phyloP scores from a whole-genome alignment of 2,888 invertebrate species.

The Xiphydria camelus region DNA sequence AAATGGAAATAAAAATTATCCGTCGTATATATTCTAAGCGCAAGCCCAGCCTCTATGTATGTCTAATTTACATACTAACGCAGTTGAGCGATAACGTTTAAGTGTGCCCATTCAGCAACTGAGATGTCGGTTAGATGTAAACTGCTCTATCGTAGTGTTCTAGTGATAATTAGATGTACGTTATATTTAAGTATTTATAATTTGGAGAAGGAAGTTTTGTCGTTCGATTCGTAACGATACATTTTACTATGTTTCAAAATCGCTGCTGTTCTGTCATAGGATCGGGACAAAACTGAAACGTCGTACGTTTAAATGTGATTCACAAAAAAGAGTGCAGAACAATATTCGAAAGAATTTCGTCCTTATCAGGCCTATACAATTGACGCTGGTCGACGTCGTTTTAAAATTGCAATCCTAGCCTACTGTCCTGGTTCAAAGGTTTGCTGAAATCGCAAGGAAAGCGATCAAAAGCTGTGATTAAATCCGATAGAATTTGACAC shows the following conservation, averaged over 20 bases:
- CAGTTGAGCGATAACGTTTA: neutral
- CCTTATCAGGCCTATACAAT: constrained; percentile 20
- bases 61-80: constrained; percentile 22
- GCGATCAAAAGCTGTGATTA: neutral
- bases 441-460: no score
- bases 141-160: constrained; percentile 33
- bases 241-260: neutral
- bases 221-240: neutral
- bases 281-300: no score
- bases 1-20: constrained; percentile 16
- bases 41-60: constrained; percentile 36
- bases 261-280: no score
- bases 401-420: no score
- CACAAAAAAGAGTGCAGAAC: no score
- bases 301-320: no score
- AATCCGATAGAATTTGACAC: neutral
- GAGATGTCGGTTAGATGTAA: constrained; percentile 20
- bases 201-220: constrained; percentile 19
- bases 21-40: constrained; percentile 25
- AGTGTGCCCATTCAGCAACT: neutral
- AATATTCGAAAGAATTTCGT: constrained; percentile 4
- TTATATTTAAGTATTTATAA: constrained; percentile 30
- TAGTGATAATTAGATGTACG: constrained; percentile 25
- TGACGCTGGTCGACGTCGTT: neutral
- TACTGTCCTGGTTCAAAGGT: no score